A percentile compares a stretch with the other conserved stretches of the same genome.
Conservation (phyloP, 2,888 invertebrate genomes). For the Resseliella maxima region DNA sequence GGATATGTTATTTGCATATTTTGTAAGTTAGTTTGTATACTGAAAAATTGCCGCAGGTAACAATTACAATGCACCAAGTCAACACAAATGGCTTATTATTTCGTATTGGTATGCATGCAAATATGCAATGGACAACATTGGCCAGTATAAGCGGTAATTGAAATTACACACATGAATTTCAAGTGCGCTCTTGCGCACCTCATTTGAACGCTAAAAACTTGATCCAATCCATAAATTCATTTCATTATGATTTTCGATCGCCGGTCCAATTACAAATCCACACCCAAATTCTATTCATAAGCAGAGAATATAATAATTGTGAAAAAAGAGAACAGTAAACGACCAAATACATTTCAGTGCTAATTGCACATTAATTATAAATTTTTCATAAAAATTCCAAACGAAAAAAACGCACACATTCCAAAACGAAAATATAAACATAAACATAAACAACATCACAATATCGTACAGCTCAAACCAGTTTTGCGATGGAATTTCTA, state of each 20-base stretch:
- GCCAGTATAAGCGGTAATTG: not conserved
- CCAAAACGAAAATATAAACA: too few relatives aligned
- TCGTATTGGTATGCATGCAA: not conserved
- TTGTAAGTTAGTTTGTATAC: conserved; percentile 30
- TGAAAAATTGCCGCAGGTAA: conserved; percentile 25
- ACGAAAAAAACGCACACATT: too few relatives aligned
- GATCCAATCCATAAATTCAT: conserved; percentile 46
- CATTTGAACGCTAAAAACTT: not conserved
- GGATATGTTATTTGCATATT: conserved; percentile 22
- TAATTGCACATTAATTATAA: conserved; percentile 30
- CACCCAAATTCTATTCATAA: not conserved
- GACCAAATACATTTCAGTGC: conserved; percentile 7
- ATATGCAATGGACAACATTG: not conserved
- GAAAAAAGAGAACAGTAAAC: not conserved
- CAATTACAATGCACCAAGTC: not conserved
- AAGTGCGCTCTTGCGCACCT: not conserved
- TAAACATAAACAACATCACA: too few relatives aligned
- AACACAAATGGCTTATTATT: not conserved
- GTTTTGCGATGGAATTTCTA: not conserved
- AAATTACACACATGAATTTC: not conserved
- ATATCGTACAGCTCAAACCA: too few relatives aligned
- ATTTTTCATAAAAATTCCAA: not conserved
- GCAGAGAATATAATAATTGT: not conserved
- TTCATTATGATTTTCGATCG: conserved; percentile 18
- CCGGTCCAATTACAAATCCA: not conserved